Evolutionary conservation across 2,113 vertebrate genomes (phyloP).

Genomic region (Siniperca chuatsi): DNA sequence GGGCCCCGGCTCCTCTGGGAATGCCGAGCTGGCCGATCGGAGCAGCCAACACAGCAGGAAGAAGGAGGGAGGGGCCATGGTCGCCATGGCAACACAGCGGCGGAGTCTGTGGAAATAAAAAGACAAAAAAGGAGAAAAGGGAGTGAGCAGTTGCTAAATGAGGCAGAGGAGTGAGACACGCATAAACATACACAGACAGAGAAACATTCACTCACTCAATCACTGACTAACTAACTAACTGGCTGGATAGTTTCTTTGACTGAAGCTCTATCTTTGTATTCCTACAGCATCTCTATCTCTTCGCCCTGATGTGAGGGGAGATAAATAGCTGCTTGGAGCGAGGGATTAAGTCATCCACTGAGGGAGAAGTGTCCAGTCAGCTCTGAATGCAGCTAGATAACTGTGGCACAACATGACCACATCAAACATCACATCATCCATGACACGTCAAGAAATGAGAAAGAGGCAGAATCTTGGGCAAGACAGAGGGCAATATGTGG

Average conservation of each 20-base stretch:
- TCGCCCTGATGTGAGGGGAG: constrained; percentile 39
- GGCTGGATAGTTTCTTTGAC: constrained; percentile 17
- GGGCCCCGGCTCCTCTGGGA: constrained; percentile 85
- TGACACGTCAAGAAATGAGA: constrained; percentile 51
- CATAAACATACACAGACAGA: constrained; percentile 32
- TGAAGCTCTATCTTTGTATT: constrained; percentile 41
- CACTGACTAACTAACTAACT: constrained; percentile 4
- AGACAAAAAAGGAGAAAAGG: constrained; percentile 27
- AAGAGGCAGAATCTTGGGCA: constrained; percentile 31
- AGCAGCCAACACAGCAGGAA: constrained; percentile 80
- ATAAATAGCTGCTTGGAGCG: constrained; percentile 60
- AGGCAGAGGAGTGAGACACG: constrained; percentile 17
- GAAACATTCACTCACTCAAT: constrained; percentile 32
- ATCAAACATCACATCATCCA: constrained; percentile 38
- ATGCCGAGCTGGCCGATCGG: constrained; percentile 71
- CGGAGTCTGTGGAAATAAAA: constrained; percentile 63
- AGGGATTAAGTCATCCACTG: constrained; percentile 71
- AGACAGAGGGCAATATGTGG: constrained; percentile 8
- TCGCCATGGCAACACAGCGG: constrained; percentile 77
- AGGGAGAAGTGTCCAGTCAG: constrained; percentile 66
- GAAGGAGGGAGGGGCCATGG: constrained; percentile 66
- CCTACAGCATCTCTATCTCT: constrained; percentile 34
- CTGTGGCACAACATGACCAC: constrained; percentile 57
- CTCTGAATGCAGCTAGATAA: constrained; percentile 42
- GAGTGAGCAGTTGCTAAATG: constrained; percentile 48